Conservation (phyloP, 1,140 invertebrate species). For the Magallana ariakensis region DNA sequence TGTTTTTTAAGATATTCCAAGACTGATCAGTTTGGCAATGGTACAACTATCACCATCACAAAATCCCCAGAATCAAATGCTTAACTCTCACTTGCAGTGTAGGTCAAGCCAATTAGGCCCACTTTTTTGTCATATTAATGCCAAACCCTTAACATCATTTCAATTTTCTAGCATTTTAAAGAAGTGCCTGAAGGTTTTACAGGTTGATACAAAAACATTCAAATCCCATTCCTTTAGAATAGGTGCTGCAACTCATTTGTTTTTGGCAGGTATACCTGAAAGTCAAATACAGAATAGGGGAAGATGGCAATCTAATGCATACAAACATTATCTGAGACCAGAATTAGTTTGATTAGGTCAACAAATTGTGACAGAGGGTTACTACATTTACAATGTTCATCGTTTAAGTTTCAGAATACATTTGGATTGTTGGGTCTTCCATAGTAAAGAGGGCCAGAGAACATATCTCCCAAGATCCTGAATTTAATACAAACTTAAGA, state of each 20-base stretch:
- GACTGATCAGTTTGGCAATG: not conserved
- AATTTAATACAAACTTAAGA: too few species aligned
- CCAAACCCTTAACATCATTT: not conserved
- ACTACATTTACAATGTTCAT: not conserved
- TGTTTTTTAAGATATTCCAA: not conserved
- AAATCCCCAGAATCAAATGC: not conserved
- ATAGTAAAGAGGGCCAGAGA: not conserved
- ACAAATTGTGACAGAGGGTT: not conserved
- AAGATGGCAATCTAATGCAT: slow-evolving; percentile 28
- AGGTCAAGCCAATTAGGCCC: not conserved
- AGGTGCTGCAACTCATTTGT: slow-evolving; percentile 23
- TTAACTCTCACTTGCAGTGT: not conserved
- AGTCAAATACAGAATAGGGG: slow-evolving; percentile 6
- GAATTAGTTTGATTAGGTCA: not conserved
- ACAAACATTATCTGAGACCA: not conserved
- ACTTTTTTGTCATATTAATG: not conserved
- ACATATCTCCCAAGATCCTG: too few species aligned
- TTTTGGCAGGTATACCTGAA: not conserved
- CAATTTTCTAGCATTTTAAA: not conserved
- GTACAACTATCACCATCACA: not conserved
- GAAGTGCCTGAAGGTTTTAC: not conserved
- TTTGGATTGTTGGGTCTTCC: not conserved
- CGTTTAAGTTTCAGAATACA: too few species aligned
- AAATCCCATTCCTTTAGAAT: slow-evolving; percentile 46
- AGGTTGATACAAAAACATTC: slow-evolving; percentile 20